Evolutionary conservation across 2,113 vertebrate genomes (phyloP).

Genomic region (Chroicocephalus ridibundus): DNA sequence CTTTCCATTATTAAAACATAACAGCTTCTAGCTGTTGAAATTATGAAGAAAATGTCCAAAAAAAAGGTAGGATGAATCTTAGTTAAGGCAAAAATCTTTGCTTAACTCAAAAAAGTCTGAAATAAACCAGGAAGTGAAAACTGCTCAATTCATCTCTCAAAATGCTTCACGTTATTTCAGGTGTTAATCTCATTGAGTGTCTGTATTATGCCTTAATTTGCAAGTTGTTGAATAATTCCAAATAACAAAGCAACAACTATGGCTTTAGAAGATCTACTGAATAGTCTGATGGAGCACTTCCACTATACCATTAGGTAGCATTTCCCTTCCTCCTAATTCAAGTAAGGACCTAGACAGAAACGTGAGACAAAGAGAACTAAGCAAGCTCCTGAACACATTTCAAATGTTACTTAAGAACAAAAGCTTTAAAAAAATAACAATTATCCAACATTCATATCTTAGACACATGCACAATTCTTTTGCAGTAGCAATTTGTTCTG

Average conservation of each 20-base stretch:
- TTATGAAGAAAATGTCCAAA: background rate
- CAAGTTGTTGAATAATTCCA: background rate
- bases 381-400: background rate
- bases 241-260: background rate
- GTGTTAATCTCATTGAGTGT: background rate
- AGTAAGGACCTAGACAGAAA: background rate
- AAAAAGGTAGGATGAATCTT: background rate
- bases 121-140: background rate
- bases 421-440: background rate
- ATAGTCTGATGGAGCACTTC: background rate
- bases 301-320: background rate
- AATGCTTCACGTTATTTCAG: background rate
- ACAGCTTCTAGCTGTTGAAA: background rate
- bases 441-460: background rate
- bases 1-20: background rate
- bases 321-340: background rate
- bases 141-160: background rate
- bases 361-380: background rate
- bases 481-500: background rate
- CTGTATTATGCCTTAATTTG: background rate
- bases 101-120: background rate
- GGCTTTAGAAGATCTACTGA: background rate
- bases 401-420: background rate
- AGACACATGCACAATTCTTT: background rate
- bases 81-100: background rate